Evolutionary conservation across 64 coral and sea anemone genomes (phyloP).

Genomic region (Dendronephthya gigantea): DNA sequence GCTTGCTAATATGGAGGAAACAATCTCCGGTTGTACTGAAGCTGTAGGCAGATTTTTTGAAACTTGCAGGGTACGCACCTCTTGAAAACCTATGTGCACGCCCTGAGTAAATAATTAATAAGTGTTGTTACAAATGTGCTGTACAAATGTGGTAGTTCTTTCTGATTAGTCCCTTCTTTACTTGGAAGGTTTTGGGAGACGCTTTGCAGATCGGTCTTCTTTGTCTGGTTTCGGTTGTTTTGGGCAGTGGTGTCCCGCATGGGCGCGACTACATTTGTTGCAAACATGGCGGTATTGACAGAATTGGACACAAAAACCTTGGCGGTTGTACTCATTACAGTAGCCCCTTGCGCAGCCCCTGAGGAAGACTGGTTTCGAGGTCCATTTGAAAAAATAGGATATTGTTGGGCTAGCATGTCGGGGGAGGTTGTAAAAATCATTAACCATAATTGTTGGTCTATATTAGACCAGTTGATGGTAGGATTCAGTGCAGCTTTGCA

Average conservation of each 20-base stretch:
- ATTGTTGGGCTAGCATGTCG: neutral
- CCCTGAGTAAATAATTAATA: neutral
- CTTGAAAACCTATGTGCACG: constrained; percentile 4
- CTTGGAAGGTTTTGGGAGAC: neutral
- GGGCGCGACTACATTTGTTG: neutral
- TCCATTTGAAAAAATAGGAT: neutral
- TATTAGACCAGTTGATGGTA: neutral
- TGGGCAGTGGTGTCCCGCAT: too few relatives aligned
- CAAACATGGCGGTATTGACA: neutral
- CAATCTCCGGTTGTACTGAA: too few relatives aligned
- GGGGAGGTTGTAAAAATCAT: neutral
- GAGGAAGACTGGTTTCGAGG: neutral
- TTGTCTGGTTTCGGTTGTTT: too few relatives aligned
- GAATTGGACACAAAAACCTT: neutral
- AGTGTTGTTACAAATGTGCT: neutral
- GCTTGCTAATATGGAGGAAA: too few relatives aligned
- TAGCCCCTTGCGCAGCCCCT: neutral
- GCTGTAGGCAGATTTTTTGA: too few relatives aligned
- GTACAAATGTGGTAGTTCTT: neutral
- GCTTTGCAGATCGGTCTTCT: too few relatives aligned
- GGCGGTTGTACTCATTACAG: neutral
- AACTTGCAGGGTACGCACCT: neutral
- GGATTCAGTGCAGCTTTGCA: neutral
- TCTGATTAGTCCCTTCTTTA: neutral
- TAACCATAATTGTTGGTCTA: neutral